Percentiles rank a stretch among this genome's conserved stretches.
Conservation (phyloP, 2,888 invertebrate species). For the Drosophila fungiperda region DNA sequence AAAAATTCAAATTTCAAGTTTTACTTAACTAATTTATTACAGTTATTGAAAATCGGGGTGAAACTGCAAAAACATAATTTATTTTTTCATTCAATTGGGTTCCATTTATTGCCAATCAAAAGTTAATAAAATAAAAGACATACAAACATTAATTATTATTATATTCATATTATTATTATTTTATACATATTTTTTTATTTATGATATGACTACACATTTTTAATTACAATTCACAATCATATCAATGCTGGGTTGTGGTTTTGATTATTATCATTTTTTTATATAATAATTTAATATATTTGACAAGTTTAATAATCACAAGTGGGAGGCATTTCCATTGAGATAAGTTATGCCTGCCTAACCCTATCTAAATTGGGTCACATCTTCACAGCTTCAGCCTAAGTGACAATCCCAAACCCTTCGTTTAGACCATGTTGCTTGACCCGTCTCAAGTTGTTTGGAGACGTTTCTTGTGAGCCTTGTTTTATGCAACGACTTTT, state of each 20-base stretch:
- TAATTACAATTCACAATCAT: too few relatives aligned
- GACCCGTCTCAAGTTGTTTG: conserved; percentile 52
- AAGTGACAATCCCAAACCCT: conserved; percentile 9
- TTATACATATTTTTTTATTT: too few relatives aligned
- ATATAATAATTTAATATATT: conserved; percentile 4
- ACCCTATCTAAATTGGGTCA: conserved; percentile 53
- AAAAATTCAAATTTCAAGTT: background rate
- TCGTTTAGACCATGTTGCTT: conserved; percentile 13
- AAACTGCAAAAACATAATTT: too few relatives aligned
- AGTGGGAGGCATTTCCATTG: background rate
- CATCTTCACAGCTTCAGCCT: conserved; percentile 34
- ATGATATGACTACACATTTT: too few relatives aligned
- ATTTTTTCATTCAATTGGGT: too few relatives aligned
- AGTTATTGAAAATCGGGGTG: too few relatives aligned
- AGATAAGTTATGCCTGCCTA: conserved; percentile 27
- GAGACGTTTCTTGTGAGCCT: conserved; percentile 25
- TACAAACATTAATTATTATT: too few relatives aligned
- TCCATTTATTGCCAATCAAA: too few relatives aligned
- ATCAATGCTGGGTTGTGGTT: too few relatives aligned
- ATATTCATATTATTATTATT: too few relatives aligned
- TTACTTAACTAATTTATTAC: too few relatives aligned
- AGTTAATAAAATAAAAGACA: too few relatives aligned
- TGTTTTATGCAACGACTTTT: conserved; percentile 62
- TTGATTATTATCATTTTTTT: background rate
- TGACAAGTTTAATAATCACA: background rate